Evolutionary conservation across 2,797 vertebrate genomes (phyloP), one percentile per base, ranked within the genome.

Genomic region (Leptatherina wallacei): DNA sequence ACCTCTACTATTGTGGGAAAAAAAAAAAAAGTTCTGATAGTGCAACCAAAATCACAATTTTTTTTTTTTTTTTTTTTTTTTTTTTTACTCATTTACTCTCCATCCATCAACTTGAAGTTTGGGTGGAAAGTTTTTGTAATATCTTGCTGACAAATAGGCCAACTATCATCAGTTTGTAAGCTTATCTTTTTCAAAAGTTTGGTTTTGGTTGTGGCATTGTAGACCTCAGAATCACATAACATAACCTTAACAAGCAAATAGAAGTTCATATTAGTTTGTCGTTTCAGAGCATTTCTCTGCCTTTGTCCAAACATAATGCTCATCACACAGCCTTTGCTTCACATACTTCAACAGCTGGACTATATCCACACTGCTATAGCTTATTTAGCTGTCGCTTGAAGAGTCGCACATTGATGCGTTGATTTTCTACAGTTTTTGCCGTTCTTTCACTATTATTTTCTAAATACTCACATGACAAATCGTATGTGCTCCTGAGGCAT

Each of bases 381-480:
- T 57, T 32, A 38, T 51, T 68, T 72, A 6, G 1, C 35, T 59
- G 14, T 33, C 3, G 20, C 55, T 10, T 49, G 35, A 20, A 3
- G 1, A 58, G 55, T 4, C 55, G 4, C 22, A 5, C 11, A 22
- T 47, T 58, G 12, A 40, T 38, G 38, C 40, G 22, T 4, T 20
- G 13, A 24, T 55, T 57, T 58, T 40, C 22, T 69, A 35, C 14
- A 11, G 1, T 24, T 49, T 16, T 49, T 14, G 35, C 12, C 8
- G 1, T 20, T 30, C 18, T 29, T 55, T 61, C 65, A n/a, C 54
- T 32, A 24, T 62, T 65, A 35, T 52, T 61, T 70, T 33, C 22
- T 57, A 51, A 71, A 13, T 55, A 55, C 36, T 83, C 80, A 71
- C 73, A 76, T 85, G 85, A 82, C 59, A 30, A 40, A 76, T 81